Evolutionary conservation across 2,113 vertebrate species (phyloP).

Genomic region (Solea solea): DNA sequence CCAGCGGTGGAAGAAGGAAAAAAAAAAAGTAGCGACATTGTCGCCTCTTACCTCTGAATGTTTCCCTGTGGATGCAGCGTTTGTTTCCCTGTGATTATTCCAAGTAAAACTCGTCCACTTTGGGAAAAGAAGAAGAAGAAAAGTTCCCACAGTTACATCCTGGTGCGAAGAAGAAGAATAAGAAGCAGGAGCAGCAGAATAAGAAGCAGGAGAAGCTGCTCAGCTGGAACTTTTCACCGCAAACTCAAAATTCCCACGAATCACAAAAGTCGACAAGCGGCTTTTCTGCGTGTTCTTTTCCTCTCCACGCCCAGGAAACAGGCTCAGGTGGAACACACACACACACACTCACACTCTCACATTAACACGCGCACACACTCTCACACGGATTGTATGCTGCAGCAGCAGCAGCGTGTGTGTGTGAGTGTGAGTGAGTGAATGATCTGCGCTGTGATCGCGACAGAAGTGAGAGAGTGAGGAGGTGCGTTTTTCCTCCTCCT

Average conservation of each 20-base stretch:
- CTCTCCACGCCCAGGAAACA: background rate
- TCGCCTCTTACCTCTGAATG: background rate
- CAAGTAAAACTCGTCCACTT: background rate
- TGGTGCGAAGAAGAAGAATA: background rate
- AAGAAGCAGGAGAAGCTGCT: background rate
- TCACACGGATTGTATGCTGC: background rate
- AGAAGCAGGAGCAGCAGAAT: too few species aligned
- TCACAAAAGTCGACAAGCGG: background rate
- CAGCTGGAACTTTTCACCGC: too few species aligned
- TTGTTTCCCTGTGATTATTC: background rate
- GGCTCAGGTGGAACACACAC: background rate
- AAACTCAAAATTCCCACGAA: background rate
- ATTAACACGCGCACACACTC: too few species aligned
- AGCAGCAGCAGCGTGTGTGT: background rate
- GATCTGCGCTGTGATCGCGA: background rate
- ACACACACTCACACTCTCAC: background rate
- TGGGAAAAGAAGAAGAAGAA: background rate
- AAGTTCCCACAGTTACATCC: background rate
- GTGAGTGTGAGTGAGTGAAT: too few species aligned
- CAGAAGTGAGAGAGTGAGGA: background rate
- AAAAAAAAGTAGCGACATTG: background rate
- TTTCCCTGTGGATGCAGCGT: too few species aligned
- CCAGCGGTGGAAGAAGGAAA: too few species aligned
- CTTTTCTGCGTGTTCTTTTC: background rate
- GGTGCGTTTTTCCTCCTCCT: background rate